Conservation (phyloP, 1,140 invertebrate species). For the Bicyclus anynana region DNA sequence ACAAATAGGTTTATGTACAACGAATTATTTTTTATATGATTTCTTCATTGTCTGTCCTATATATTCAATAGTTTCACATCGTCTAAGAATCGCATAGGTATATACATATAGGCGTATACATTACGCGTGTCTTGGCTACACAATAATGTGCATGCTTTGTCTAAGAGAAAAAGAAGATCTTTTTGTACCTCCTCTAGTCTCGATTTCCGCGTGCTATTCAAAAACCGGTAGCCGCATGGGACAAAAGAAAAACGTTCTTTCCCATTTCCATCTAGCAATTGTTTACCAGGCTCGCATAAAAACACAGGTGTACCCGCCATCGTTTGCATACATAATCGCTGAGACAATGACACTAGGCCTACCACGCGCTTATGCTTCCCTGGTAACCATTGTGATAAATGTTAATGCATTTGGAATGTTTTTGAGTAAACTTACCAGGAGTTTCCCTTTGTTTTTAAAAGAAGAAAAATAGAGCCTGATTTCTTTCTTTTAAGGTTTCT, state of each 20-base stretch:
- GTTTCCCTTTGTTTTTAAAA: not conserved
- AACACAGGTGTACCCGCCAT: conserved; percentile 61
- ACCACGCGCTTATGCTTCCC: conserved; percentile 50
- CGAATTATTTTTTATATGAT: too few species aligned
- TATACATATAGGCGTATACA: not conserved
- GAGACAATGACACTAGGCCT: conserved; percentile 56
- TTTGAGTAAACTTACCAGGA: conserved; percentile 26
- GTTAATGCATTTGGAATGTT: conserved; percentile 56
- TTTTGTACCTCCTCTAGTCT: conserved; percentile 10
- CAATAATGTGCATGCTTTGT: conserved; percentile 1
- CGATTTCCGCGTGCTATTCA: conserved; percentile 21
- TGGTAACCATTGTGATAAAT: conserved; percentile 58
- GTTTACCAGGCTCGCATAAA: conserved; percentile 59
- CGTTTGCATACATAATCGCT: conserved; percentile 65
- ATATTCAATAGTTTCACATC: too few species aligned
- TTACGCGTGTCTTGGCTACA: not conserved
- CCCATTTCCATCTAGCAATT: conserved; percentile 59
- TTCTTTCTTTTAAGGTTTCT: not conserved
- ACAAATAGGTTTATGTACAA: too few species aligned
- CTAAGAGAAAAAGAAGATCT: conserved; percentile 4
- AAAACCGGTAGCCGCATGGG: conserved; percentile 22
- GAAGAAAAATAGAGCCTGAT: not conserved
- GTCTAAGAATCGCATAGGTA: not conserved
- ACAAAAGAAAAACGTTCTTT: conserved; percentile 50
- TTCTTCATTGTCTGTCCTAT: too few species aligned